Base-by-base conservation (phyloP, 92 coral and sea anemone genomes). In the Paramuricea clavata region DNA sequence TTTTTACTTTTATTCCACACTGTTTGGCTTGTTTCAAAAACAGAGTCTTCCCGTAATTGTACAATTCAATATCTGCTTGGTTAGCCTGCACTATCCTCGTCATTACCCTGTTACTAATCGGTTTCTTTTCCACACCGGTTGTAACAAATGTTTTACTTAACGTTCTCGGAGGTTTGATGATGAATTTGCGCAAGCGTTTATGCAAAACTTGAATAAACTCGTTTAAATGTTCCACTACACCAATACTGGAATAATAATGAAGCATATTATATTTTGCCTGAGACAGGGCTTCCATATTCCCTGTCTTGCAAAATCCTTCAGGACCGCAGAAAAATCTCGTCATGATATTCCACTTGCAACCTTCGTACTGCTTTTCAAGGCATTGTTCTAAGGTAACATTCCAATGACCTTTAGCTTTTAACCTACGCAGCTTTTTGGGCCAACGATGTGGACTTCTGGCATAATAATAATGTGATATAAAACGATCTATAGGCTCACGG, bases 261-360 rank as follows among this genome's bases (percentile, higher is more conserved):
- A 50, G 81, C 50, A 97, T 91, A 80, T 97, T 97, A 50, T 83
- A 61, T 36, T 89, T 94, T 17, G 99, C 99, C 67, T 81, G 94
- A 10, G 70, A 72, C 16, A 97, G 77, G 6, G 99, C 95, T 75
- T 85, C 85, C 11, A 49, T 17, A 19, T 76, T 93, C 36, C 99
- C 99, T 0, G 68, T 88, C 47, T 75, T 89, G 56, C 99, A 97
- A 67, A 81, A 93, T 35, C 76, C 75, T 32, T 93, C 93, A 44
- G 87, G 91, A 2, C 99, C 99, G 69, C 99, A 97, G 85, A 97
- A 97, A 68, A 97, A 97, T 26, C 97, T 70, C 1, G 99, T 97
- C 97, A 97, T 97, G 0, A 87, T 83, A 27, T 97, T 93, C 76
- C 87, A 89, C 34, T 89, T 81, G 59, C 99, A 97, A 16, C 99